Base-by-base conservation (phyloP, 2,888 invertebrate genomes). In the Andrena bicolor region DNA sequence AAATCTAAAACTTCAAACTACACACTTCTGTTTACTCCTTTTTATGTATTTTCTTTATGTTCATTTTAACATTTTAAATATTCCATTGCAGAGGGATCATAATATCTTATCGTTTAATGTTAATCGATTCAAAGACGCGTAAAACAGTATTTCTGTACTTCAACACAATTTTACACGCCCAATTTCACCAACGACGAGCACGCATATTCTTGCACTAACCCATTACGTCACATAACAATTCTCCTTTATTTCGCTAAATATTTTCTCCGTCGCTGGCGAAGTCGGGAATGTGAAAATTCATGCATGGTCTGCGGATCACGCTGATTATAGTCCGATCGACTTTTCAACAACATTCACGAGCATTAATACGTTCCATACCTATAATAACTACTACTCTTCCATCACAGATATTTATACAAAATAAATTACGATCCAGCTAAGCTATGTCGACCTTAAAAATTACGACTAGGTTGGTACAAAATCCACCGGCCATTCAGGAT, bases 301-400 rank as follows among this genome's bases (percentile, higher is more conserved):
- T n/a, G 26, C 51, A 63, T 69, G 68, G 32, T 72, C 48, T 66
- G 74, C 73, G 28, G 61, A 82, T 82, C 65, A 72, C 74, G 30
- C 51, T 10, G 71, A 66, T 85, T 86, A 81, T 76, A 81, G 76
- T 84, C 85, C 65, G 51, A 48, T 71, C 61, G 85, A 84, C 70
- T 81, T 71, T 81, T 56, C 41, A 63, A 81, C 63, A 61, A 76
- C 68, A 64, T 41, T 65, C 71, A 72, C 13, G 23, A 71, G 56
- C 53, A 48, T 48, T 32, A 32, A 48, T 56, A 53, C 51, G 30
- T n/a, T 26, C 28, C 4, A 2, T 51, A 58, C 64, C 63, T 69
- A 49, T 35, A 64, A 56, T 58, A 72, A 64, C n/a, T 41, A 58
- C n/a, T 63, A 32, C 16, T 63, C 16, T 56, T 63, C 48, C 41